Percentiles rank a stretch among this genome's conserved stretches.
These are phyloP conservation scores for Cephus sareptanus DNA, from an alignment of 2,888 invertebrate genomes.

Conservation along the genomic window DNA sequence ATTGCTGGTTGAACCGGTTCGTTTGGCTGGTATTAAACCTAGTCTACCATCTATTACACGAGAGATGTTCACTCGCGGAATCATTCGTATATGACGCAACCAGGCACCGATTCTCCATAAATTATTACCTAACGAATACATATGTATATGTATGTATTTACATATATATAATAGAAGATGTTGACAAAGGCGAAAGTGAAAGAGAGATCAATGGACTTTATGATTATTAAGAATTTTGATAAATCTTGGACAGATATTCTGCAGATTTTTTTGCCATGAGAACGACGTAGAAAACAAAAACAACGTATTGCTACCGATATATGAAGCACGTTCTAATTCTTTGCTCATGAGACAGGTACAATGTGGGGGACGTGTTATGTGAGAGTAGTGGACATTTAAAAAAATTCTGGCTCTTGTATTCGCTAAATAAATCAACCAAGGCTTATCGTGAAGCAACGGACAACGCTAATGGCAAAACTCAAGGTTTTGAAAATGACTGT, in stretches of 20 bases:
- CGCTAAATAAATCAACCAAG: background rate
- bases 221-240: background rate
- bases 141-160: background rate
- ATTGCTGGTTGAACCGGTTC: conserved; percentile 34
- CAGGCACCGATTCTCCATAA: background rate
- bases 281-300: background rate
- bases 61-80: background rate
- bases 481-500: background rate
- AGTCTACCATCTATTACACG: background rate
- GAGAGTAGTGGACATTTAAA: background rate
- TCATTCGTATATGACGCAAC: background rate
- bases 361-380: background rate
- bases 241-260: background rate
- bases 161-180: background rate
- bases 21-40: background rate
- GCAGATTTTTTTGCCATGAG: background rate
- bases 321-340: background rate
- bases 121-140: background rate
- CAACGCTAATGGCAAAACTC: background rate
- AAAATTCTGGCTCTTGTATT: background rate
- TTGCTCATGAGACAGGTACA: background rate
- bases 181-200: background rate
- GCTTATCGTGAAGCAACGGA: background rate
- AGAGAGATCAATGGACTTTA: background rate
- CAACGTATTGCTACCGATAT: background rate